A percentile compares a stretch with the other conserved stretches of the same genome.
phyloP scores from a whole-genome alignment of 2,113 vertebrate species.

The Clarias gariepinus region DNA sequence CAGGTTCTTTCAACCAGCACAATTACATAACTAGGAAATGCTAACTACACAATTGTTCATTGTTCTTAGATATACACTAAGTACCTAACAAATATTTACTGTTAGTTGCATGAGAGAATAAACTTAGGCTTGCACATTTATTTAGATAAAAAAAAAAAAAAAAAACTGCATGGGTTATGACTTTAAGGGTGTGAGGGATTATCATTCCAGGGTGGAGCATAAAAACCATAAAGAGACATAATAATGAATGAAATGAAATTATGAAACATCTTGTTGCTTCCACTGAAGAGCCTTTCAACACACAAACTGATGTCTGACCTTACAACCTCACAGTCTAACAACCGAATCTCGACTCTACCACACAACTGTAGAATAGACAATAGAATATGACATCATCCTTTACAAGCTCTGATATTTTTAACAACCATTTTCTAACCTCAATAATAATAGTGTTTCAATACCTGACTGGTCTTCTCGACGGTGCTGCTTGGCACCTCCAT shows the following conservation, averaged over 20 bases:
- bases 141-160: background rate
- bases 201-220: background rate
- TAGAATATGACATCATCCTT: background rate
- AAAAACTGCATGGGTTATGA: background rate
- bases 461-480: conserved; percentile 96
- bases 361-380: background rate
- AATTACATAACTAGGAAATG: too few relatives aligned
- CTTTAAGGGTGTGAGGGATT: background rate
- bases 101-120: background rate
- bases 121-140: background rate
- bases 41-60: too few relatives aligned
- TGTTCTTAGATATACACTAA: too few relatives aligned
- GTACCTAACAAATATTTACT: background rate
- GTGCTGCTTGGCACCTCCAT: conserved; percentile 97
- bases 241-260: background rate
- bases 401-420: background rate
- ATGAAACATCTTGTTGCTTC: background rate
- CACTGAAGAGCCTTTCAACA: background rate
- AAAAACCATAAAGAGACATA: background rate
- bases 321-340: background rate
- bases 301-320: background rate
- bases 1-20: too few relatives aligned
- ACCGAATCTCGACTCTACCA: background rate
- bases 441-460: conserved; percentile 60
- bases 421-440: background rate